Evolutionary conservation across 2,888 invertebrate genomes (phyloP), one percentile per base, ranked within the genome.

Genomic region (Stenichneumon culpator): DNA sequence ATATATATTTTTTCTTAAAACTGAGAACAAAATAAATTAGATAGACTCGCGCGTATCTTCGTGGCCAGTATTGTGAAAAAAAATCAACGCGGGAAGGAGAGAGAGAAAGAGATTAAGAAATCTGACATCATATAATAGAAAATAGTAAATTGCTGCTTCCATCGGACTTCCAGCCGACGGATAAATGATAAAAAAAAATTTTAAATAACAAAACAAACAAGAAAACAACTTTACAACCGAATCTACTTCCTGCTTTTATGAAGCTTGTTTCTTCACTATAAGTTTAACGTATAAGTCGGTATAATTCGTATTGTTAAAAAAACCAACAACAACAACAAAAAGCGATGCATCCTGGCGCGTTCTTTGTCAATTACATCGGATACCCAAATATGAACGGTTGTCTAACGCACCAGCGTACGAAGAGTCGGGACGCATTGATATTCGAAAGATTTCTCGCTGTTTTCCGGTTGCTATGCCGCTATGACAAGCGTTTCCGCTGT

Each of bases 161-260:
- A n/a, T 67, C 70, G 25, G 67, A 11, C 60, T 68, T 80, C 69
- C 16, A 50, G 16, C 65, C 63, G 68, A 69, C 16, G 70, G 36
- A 52, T 69, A 70, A 70, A 54, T n/a, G 19, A 44, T 54, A 50
- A 86, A 63, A 32, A 36, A 81, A 36, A 70, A 70, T 79, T 73
- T n/a, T 57, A 52, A 74, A 47, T 68, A 79, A 36, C 78, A 28
- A 63, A 72, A 74, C 69, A 65, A 44, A 25, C 25, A 75, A 68
- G 84, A 68, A 57, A 60, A 86, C 50, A 65, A 84, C 86, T 86
- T 39, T 87, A 86, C 81, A 86, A 87, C 86, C 87, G 70, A 86
- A 83, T 86, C 87, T 87, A 87, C 86, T 87, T 87, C 86, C 68
- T 74, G 82, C 83, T 87, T 86, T 77, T 81, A 72, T 36, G 68